Evolutionary conservation across 64 coral and sea anemone genomes (phyloP).

Genomic region (Montipora sp.): DNA sequence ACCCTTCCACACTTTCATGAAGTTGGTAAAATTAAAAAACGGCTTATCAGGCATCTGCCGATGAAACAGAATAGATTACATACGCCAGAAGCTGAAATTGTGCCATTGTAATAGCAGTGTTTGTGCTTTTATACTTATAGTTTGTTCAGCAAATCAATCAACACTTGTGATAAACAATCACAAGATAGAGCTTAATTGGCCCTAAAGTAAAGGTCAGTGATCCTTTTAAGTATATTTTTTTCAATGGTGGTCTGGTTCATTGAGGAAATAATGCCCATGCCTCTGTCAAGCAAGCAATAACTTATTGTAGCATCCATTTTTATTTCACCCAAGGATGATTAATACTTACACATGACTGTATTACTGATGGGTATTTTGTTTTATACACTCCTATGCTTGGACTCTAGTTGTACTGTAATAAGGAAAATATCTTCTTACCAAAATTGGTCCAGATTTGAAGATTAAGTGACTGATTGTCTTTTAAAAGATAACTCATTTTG

Average conservation of each 20-base stretch:
- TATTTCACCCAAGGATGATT: neutral
- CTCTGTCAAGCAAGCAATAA: neutral
- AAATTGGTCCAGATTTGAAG: too few species aligned
- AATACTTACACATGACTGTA: neutral
- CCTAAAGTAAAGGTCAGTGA: neutral
- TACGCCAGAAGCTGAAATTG: neutral
- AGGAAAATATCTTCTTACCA: too few species aligned
- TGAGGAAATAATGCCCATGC: conserved; percentile 9
- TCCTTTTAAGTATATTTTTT: neutral
- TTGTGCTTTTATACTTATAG: neutral
- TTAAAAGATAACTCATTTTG: too few species aligned
- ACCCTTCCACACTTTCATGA: conserved; percentile 9
- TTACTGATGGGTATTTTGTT: too few species aligned
- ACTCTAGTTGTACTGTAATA: too few species aligned
- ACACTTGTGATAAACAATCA: neutral
- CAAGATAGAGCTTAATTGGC: neutral
- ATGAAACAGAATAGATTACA: too few species aligned
- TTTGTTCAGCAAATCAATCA: neutral
- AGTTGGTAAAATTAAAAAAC: neutral
- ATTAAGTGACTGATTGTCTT: too few species aligned
- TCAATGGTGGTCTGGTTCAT: conserved; percentile 9
- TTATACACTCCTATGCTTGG: too few species aligned
- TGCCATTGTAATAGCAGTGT: neutral
- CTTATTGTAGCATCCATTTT: neutral
- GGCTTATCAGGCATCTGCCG: neutral